A percentile compares a stretch with the other conserved stretches of the same genome.
These are phyloP conservation scores for Pedicia rivosa DNA, from an alignment of 2,888 invertebrate species.

Conservation along the genomic window DNA sequence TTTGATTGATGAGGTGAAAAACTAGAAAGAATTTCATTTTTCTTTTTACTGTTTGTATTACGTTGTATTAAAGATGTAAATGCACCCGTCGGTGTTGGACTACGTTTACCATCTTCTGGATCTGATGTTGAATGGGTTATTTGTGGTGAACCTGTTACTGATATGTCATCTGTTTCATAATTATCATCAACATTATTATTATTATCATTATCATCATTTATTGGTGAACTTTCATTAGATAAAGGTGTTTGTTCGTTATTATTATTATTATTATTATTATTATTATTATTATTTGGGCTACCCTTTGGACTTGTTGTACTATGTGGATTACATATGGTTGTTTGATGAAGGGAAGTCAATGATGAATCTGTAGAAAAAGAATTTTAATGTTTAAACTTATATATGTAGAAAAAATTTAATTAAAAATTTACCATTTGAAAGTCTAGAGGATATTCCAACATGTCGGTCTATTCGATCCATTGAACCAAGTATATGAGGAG, in stretches of 20 bases:
- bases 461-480: conserved; percentile 30
- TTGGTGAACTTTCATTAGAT: conserved; percentile 28
- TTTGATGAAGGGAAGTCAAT: neutral
- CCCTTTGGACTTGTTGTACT: conserved; percentile 55
- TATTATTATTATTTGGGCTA: conserved; percentile 30
- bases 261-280: too few species aligned
- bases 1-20: conserved; percentile 13
- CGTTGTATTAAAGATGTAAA: conserved; percentile 30
- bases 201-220: conserved; percentile 25
- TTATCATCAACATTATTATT: conserved; percentile 30
- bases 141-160: conserved; percentile 33
- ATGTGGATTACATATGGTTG: conserved; percentile 38
- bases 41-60: conserved; percentile 23
- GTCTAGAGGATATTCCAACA: too few species aligned
- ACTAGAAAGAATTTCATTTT: conserved; percentile 30
- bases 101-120: conserved; percentile 24
- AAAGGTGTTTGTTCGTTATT: too few species aligned
- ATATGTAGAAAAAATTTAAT: too few species aligned
- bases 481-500: conserved; percentile 37
- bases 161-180: conserved; percentile 24
- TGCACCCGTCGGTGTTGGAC: conserved; percentile 27
- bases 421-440: conserved; percentile 7
- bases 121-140: conserved; percentile 30
- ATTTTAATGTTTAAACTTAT: neutral
- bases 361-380: neutral